These are phyloP conservation scores for Misgurnus anguillicaudatus DNA, from an alignment of 2,113 vertebrate genomes.

Conservation along the genomic window DNA sequence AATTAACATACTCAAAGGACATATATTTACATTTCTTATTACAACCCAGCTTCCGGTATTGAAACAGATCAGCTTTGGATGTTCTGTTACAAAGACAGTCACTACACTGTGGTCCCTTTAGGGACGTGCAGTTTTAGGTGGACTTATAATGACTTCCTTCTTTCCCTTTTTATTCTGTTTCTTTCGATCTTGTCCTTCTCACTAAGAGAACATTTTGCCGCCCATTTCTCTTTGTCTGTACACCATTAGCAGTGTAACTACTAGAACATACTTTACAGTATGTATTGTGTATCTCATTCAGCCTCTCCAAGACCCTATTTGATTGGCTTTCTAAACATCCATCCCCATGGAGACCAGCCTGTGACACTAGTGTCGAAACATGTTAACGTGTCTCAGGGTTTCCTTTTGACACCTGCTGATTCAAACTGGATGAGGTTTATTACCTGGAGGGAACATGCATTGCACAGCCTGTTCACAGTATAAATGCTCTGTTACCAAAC, in stretches of 20 bases:
- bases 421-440: conserved; percentile 23
- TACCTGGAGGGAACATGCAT: not conserved
- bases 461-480: not conserved
- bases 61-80: not conserved
- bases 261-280: not conserved
- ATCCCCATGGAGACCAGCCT: conserved; percentile 22
- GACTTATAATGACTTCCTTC: conserved; percentile 1
- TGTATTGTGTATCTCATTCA: not conserved
- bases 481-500: not conserved
- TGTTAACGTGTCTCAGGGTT: not conserved
- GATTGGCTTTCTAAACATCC: not conserved
- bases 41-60: not conserved
- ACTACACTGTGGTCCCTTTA: not conserved
- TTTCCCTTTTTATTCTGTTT: not conserved
- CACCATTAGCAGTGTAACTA: not conserved
- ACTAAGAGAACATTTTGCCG: not conserved
- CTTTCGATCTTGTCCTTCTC: not conserved
- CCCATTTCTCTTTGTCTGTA: conserved; percentile 1
- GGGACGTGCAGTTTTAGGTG: not conserved
- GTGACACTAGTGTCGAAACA: conserved; percentile 9
- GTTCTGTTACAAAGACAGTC: not conserved
- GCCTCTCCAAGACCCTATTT: not conserved
- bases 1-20: not conserved
- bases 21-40: not conserved
- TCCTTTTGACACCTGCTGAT: conserved; percentile 5